Evolutionary conservation across 2,113 vertebrate genomes (phyloP), one percentile per base, ranked within the genome.

Genomic region (Barbus barbus): DNA sequence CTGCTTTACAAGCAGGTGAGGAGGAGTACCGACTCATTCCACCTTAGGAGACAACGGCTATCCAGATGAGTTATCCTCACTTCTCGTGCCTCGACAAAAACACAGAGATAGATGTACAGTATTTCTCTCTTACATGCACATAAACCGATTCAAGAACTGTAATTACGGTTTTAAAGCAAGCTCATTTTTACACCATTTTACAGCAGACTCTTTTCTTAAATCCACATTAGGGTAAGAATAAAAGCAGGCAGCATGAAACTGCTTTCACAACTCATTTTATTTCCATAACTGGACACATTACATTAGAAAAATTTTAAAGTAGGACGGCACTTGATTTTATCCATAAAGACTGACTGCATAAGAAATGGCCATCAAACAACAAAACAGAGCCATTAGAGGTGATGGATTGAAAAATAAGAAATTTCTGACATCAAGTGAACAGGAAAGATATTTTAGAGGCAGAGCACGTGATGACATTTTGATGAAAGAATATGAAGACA

Each of bases 1-100:
- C 9, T 58, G 78, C 53, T 80, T 24, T 5, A 36, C 78, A 76
- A 83, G 79, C 86, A 88, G 82, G 63, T 84, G 85, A 84, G 31
- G 73, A 69, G 72, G 41, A 36, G 5, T 33, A 26, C 41, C 26
- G 60, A 33, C n/a, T 28, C 81, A 84, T 38, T 76, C 26, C 38
- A 81, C 76, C 82, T 84, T 65, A 73, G 80, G 58, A 90, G 60
- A 83, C 71, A 31, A 36, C 31, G 0, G 63, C 7, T 20, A 71
- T 84, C 41, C 56, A 82, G 72, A 81, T 56, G 85, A 83, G 38
- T 41, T 79, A 86, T 84, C 87, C 38, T 38, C 22, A 24, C 22
- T 44, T n/a, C 24, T 61, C 41, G 11, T 85, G 80, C 67, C 73
- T 38, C 33, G 36, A 58, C 22, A 1, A 41, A 38, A 63, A 24